phyloP scores from a whole-genome alignment of 2,797 vertebrate genomes.

The Pygocentrus nattereri region DNA sequence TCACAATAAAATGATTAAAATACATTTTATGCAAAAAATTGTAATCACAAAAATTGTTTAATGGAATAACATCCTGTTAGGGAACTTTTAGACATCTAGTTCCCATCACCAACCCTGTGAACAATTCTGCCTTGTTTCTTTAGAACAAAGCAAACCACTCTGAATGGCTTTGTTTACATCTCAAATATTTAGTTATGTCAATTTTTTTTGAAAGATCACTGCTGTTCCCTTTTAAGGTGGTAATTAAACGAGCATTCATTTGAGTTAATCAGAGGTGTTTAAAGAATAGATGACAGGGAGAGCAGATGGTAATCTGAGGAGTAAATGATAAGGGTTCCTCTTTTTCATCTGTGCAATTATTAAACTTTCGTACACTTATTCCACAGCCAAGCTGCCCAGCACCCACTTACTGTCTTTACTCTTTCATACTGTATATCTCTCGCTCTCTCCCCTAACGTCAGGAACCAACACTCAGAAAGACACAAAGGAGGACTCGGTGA shows the following conservation, averaged over 20 bases:
- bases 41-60: no score
- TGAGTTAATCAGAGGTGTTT: background rate
- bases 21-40: no score
- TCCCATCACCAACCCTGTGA: no score
- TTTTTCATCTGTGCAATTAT: background rate
- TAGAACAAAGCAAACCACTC: no score
- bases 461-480: constrained; percentile 37
- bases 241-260: background rate
- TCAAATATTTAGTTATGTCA: no score
- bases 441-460: constrained; percentile 41
- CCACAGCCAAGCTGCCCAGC: background rate
- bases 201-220: no score
- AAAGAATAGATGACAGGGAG: background rate
- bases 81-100: no score
- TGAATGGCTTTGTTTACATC: no score
- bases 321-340: background rate
- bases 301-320: constrained; percentile 8
- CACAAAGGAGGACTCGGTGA: constrained; percentile 48
- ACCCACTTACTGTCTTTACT: background rate
- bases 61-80: no score
- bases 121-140: no score
- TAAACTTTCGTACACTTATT: background rate
- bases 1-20: no score
- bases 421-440: constrained; percentile 5
- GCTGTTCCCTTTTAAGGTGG: no score